These are phyloP conservation scores for Oxyruncus cristatus DNA, from an alignment of 2,113 vertebrate species.

Conservation along the genomic window DNA sequence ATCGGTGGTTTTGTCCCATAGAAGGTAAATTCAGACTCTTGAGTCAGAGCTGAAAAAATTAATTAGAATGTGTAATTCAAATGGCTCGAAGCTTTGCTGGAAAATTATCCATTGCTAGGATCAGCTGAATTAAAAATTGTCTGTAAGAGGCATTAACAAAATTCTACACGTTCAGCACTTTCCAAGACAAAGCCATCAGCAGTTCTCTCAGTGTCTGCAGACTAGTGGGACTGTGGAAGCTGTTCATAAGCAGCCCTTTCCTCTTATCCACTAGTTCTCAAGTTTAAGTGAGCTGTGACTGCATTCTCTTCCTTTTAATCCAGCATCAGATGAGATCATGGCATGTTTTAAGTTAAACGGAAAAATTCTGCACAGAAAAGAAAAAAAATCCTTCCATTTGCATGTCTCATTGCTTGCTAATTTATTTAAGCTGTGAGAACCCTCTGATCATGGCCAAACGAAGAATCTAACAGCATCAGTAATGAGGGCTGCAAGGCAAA, in stretches of 20 bases:
- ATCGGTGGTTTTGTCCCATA: background rate
- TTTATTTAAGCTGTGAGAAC: conserved; percentile 43
- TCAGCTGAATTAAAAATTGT: background rate
- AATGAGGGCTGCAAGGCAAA: conserved; percentile 28
- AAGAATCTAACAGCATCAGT: conserved; percentile 9
- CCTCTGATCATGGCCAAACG: conserved; percentile 35
- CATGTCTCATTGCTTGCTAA: conserved; percentile 40
- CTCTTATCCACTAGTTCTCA: background rate
- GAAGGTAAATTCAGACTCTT: background rate
- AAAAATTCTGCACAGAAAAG: background rate
- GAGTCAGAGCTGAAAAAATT: background rate
- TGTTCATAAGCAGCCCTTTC: background rate
- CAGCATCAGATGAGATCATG: conserved; percentile 18
- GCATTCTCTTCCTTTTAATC: background rate
- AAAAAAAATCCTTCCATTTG: background rate
- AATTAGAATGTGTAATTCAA: background rate
- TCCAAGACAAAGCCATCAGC: background rate
- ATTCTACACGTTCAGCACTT: background rate
- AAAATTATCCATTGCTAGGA: background rate
- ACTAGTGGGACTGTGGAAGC: background rate
- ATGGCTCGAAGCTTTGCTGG: background rate
- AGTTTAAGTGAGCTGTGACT: background rate
- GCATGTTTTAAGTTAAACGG: background rate
- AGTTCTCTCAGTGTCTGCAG: background rate
- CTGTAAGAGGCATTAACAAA: background rate